These are phyloP conservation scores for Mechanitis mazaeus DNA, from an alignment of 2,888 invertebrate genomes.

Conservation along the genomic window DNA sequence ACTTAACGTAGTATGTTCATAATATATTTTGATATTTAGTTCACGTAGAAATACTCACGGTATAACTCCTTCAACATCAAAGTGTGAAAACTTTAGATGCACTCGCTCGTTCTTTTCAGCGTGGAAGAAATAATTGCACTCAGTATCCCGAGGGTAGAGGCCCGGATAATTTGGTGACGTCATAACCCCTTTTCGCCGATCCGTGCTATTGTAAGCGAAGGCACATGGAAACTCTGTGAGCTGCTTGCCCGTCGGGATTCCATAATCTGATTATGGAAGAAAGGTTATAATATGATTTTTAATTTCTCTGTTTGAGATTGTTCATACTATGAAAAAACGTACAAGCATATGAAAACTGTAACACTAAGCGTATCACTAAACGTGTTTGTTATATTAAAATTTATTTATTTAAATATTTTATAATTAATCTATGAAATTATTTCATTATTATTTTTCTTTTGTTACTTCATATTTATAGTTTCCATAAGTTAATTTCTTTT, in stretches of 20 bases:
- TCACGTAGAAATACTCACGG: conserved; percentile 81
- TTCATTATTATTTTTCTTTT: too few species aligned
- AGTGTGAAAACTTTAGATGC: conserved; percentile 90
- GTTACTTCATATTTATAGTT: too few species aligned
- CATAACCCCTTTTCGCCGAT: conserved; percentile 85
- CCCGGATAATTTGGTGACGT: conserved; percentile 94
- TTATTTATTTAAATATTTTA: too few species aligned
- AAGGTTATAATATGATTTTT: background rate
- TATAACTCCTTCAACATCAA: conserved; percentile 94
- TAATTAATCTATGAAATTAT: too few species aligned
- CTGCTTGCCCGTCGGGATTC: conserved; percentile 88
- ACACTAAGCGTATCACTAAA: too few species aligned
- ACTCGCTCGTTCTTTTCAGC: conserved; percentile 85
- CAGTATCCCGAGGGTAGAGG: conserved; percentile 90
- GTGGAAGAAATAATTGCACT: conserved; percentile 94
- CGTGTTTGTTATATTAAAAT: too few species aligned
- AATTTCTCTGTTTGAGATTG: background rate
- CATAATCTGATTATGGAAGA: conserved; percentile 81
- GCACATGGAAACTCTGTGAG: conserved; percentile 87
- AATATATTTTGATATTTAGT: conserved; percentile 3
- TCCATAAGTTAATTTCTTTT: too few species aligned
- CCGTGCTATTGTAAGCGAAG: conserved; percentile 91
- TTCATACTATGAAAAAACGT: too few species aligned
- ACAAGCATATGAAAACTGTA: too few species aligned
- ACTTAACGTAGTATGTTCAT: background rate